These are phyloP conservation scores for Lagorchestes hirsutus DNA, from an alignment of 2,797 vertebrate species.

Conservation along the genomic window DNA sequence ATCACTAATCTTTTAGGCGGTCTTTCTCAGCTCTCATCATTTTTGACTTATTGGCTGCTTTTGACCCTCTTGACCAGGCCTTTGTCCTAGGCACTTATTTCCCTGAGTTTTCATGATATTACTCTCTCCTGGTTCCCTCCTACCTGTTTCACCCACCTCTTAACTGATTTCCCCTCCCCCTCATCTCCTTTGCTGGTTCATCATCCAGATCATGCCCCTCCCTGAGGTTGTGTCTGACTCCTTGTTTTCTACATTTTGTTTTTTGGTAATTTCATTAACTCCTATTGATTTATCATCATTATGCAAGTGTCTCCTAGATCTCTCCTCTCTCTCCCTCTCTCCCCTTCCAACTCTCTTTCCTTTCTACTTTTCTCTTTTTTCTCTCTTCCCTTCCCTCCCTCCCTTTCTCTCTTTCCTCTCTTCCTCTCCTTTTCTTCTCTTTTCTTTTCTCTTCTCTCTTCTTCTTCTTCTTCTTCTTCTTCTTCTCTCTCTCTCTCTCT, in stretches of 20 bases:
- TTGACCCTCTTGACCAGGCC: not conserved
- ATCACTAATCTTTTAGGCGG: not conserved
- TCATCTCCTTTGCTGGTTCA: not conserved
- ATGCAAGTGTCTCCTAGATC: not conserved
- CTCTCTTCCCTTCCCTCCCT: too few relatives aligned
- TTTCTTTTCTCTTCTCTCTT: fast-evolving
- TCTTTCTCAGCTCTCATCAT: not conserved
- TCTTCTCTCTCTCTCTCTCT: fast-evolving
- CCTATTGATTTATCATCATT: not conserved
- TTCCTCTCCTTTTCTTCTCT: not conserved
- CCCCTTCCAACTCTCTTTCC: too few relatives aligned
- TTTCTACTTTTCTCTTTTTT: too few relatives aligned
- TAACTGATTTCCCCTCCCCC: not conserved
- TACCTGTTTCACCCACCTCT: not conserved
- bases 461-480: too few relatives aligned
- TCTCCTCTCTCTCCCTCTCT: not conserved
- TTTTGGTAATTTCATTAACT: not conserved
- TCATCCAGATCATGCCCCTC: not conserved
- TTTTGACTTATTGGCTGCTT: not conserved
- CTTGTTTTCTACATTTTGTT: not conserved
- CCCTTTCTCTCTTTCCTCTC: not conserved
- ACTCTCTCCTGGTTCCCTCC: not conserved
- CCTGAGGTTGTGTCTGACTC: not conserved
- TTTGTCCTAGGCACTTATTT: not conserved
- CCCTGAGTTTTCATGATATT: not conserved